Conservation (phyloP, 2,797 vertebrate genomes). For the Poeciliopsis infans region DNA sequence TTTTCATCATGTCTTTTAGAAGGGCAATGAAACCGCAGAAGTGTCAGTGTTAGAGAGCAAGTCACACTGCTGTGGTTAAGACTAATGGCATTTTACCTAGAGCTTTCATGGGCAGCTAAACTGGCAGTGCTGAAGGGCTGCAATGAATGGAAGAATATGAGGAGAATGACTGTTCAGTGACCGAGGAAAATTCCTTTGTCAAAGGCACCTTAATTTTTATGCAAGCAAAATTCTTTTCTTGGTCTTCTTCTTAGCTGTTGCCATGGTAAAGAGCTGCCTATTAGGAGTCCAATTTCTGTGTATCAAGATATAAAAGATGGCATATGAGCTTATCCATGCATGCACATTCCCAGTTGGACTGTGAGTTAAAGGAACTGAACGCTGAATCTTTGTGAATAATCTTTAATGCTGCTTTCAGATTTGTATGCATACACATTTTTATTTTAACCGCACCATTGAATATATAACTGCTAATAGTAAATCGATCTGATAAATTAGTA, state of each 20-base stretch:
- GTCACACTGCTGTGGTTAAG: neutral
- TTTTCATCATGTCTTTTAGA: constrained; percentile 15
- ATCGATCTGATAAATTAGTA: neutral
- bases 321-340: neutral
- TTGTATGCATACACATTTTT: neutral
- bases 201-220: constrained; percentile 5
- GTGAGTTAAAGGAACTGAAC: neutral
- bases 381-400: neutral
- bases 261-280: neutral
- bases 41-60: neutral
- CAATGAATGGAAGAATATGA: constrained; percentile 5
- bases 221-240: neutral
- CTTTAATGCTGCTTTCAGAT: neutral
- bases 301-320: neutral
- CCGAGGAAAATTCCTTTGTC: neutral
- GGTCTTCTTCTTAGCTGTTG: neutral
- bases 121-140: neutral
- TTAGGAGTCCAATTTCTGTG: neutral
- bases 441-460: neutral
- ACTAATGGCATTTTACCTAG: constrained; percentile 2
- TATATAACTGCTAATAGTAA: neutral
- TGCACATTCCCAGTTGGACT: neutral
- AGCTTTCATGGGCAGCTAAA: neutral
- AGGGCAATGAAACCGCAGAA: constrained; percentile 3
- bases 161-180: neutral